A percentile compares a stretch with the other conserved stretches of the same genome.
phyloP scores from a whole-genome alignment of 2,797 vertebrate species.

The Pangasius macronema region DNA sequence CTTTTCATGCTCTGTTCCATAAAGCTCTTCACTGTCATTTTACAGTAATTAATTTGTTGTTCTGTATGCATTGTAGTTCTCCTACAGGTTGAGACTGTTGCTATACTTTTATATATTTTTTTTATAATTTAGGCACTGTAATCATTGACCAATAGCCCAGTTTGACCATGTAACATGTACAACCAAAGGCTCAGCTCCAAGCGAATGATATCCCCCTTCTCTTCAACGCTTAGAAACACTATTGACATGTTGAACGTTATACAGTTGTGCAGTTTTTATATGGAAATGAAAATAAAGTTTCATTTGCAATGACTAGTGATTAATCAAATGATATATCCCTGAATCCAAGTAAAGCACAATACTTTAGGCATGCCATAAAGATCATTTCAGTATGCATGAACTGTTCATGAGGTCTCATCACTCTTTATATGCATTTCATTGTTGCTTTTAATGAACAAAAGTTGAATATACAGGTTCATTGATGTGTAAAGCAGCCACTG shows the following conservation, averaged over 20 bases:
- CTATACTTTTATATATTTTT: background rate
- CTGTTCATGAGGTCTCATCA: constrained; percentile 7
- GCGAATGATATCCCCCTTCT: background rate
- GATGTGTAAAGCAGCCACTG: constrained; percentile 12
- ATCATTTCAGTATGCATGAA: constrained; percentile 23
- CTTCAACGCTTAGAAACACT: background rate
- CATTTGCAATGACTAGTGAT: background rate
- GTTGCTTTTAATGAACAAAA: constrained; percentile 10
- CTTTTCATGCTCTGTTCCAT: constrained; percentile 25
- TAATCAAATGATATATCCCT: background rate
- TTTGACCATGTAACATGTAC: background rate
- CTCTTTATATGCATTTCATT: constrained; percentile 10
- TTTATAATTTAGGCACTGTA: background rate
- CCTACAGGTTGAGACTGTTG: background rate
- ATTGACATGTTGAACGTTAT: background rate
- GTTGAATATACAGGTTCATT: background rate
- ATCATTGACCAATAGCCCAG: background rate
- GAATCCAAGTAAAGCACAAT: constrained; percentile 4
- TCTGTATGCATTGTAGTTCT: background rate
- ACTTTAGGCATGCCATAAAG: constrained; percentile 1
- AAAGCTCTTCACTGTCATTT: background rate
- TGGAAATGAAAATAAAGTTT: background rate
- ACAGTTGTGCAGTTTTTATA: constrained; percentile 3
- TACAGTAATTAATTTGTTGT: background rate
- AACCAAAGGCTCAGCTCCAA: constrained; percentile 9